Conservation (phyloP, 1,140 invertebrate genomes). For the Patella vulgata region DNA sequence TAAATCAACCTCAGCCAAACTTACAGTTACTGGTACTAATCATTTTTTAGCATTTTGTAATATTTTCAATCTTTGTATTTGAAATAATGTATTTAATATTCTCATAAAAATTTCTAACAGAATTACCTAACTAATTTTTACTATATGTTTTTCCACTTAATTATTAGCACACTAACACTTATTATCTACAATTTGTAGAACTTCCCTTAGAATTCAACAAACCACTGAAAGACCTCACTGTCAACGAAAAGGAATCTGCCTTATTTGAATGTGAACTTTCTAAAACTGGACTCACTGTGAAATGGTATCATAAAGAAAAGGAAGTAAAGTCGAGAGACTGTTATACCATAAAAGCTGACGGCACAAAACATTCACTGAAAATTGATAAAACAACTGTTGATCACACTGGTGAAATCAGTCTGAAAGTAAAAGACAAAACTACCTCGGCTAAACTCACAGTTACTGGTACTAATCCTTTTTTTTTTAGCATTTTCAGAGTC, state of each 20-base stretch:
- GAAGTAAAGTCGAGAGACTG: constrained; percentile 31
- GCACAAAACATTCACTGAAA: constrained; percentile 70
- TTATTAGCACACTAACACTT: too few species aligned
- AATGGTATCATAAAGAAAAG: constrained; percentile 89
- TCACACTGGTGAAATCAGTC: constrained; percentile 86
- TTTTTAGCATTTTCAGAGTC: too few species aligned
- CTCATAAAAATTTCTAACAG: not conserved
- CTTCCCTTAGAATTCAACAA: constrained; percentile 50
- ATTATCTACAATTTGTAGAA: constrained; percentile 32
- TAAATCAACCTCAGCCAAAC: constrained; percentile 39
- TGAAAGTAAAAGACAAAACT: constrained; percentile 79
- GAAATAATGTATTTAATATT: not conserved
- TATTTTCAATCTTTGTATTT: not conserved
- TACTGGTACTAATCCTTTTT: constrained; percentile 80
- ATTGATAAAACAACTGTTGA: constrained; percentile 80
- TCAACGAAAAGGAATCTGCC: constrained; percentile 49
- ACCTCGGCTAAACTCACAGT: constrained; percentile 86
- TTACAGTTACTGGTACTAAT: constrained; percentile 49
- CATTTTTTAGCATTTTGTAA: not conserved
- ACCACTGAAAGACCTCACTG: constrained; percentile 51
- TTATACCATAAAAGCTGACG: constrained; percentile 41
- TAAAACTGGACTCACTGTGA: constrained; percentile 91
- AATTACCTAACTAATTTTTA: too few species aligned
- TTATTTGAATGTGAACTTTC: constrained; percentile 79
- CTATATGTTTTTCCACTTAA: too few species aligned